phyloP scores from a whole-genome alignment of 2,888 invertebrate genomes.

The Julus scanicus region DNA sequence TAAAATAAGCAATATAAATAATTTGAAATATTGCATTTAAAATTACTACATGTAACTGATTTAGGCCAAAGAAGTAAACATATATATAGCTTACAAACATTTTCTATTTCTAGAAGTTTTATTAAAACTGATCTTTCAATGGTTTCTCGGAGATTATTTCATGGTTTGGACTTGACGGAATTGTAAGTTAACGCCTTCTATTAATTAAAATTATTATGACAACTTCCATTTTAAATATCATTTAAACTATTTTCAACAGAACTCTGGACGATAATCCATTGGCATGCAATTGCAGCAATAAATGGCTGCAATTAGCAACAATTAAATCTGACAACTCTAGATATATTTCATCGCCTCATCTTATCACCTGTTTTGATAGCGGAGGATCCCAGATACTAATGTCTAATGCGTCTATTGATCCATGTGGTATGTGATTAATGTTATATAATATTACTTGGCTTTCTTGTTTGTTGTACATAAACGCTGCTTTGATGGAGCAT shows the following conservation, averaged over 20 bases:
- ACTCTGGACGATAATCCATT: slow-evolving; percentile 51
- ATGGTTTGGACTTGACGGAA: slow-evolving; percentile 37
- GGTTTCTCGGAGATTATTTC: slow-evolving; percentile 48
- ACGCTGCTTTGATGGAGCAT: no score
- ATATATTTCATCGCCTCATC: background rate
- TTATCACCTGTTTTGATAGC: slow-evolving; percentile 15
- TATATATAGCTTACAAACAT: no score
- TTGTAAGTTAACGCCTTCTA: slow-evolving; percentile 42
- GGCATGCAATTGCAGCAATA: slow-evolving; percentile 53
- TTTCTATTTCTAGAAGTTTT: slow-evolving; percentile 50
- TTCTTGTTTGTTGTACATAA: no score
- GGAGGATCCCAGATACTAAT: slow-evolving; percentile 10
- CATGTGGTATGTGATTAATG: slow-evolving; percentile 31
- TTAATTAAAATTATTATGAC: background rate
- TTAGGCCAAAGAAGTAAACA: no score
- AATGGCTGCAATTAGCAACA: slow-evolving; percentile 50
- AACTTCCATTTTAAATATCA: background rate
- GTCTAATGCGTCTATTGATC: background rate
- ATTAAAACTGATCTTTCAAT: slow-evolving; percentile 28
- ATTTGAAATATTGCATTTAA: no score
- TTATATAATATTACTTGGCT: no score
- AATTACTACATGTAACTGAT: no score
- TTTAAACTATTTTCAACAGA: slow-evolving; percentile 15
- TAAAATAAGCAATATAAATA: no score
- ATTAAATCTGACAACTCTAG: background rate